phyloP scores from a whole-genome alignment of 2,113 vertebrate genomes.

The Struthio camelus region DNA sequence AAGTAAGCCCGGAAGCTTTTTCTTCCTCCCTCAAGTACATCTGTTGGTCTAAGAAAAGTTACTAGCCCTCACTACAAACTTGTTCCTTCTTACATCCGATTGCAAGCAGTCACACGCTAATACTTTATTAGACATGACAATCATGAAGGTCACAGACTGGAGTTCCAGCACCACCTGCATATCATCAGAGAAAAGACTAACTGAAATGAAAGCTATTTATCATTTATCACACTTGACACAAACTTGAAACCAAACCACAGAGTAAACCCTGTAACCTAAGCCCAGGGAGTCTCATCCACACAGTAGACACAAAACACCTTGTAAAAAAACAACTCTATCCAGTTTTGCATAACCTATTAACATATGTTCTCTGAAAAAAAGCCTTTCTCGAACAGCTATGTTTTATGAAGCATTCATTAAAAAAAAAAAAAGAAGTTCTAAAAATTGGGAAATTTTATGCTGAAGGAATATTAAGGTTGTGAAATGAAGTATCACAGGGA shows the following conservation, averaged over 20 bases:
- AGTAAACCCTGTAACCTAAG: constrained; percentile 21
- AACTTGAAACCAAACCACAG: constrained; percentile 25
- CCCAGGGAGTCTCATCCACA: fast-evolving
- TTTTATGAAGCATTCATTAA: not conserved
- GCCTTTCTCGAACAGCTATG: not conserved
- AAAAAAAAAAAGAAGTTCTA: not conserved
- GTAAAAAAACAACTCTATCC: not conserved
- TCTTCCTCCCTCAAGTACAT: not conserved
- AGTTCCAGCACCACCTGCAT: not conserved
- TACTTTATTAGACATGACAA: not conserved
- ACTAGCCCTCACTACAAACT: not conserved
- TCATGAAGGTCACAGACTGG: not conserved
- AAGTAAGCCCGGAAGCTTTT: not conserved
- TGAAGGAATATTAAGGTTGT: not conserved
- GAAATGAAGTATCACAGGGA: not conserved
- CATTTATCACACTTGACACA: not conserved
- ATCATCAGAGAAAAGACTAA: not conserved
- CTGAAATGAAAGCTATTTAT: not conserved
- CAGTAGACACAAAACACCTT: not conserved
- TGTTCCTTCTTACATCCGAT: not conserved
- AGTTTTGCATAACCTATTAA: constrained; percentile 26
- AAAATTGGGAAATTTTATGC: not conserved
- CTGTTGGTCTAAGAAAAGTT: not conserved
- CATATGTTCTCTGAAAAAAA: not conserved
- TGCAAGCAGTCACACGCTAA: not conserved